Conservation (phyloP, 2,113 vertebrate genomes). For the Tonatia bakeri region DNA sequence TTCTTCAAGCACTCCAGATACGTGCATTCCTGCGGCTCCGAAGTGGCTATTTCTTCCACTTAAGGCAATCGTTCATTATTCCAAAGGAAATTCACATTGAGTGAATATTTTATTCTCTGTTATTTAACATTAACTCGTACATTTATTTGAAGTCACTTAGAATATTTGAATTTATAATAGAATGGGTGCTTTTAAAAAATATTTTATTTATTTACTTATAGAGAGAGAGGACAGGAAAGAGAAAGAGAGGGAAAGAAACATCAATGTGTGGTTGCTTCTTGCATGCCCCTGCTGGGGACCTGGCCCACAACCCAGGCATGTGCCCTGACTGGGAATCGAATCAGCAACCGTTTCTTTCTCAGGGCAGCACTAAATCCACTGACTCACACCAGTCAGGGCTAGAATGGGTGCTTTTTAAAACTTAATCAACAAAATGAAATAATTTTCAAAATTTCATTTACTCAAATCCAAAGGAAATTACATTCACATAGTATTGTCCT, state of each 20-base stretch:
- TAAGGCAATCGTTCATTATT: neutral
- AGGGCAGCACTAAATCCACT: no score
- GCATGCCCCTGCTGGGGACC: no score
- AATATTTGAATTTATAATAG: neutral
- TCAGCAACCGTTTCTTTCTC: no score
- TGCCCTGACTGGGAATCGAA: no score
- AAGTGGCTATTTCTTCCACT: neutral
- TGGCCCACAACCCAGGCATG: no score
- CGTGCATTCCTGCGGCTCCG: neutral
- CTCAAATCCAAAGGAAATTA: neutral
- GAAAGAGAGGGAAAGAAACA: no score
- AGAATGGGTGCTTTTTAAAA: neutral
- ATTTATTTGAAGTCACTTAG: neutral
- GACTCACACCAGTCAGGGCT: neutral
- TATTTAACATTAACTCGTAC: neutral
- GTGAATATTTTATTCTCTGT: neutral
- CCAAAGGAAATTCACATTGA: neutral
- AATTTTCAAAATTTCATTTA: slow-evolving; percentile 13
- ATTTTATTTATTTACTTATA: no score
- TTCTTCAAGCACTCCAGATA: neutral
- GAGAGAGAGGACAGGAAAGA: no score
- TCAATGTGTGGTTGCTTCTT: no score
- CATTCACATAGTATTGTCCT: neutral
- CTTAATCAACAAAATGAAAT: neutral
- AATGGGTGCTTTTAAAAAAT: neutral